Evolutionary conservation across 2,113 vertebrate genomes (phyloP).

Genomic region (Typhlomys cinereus): DNA sequence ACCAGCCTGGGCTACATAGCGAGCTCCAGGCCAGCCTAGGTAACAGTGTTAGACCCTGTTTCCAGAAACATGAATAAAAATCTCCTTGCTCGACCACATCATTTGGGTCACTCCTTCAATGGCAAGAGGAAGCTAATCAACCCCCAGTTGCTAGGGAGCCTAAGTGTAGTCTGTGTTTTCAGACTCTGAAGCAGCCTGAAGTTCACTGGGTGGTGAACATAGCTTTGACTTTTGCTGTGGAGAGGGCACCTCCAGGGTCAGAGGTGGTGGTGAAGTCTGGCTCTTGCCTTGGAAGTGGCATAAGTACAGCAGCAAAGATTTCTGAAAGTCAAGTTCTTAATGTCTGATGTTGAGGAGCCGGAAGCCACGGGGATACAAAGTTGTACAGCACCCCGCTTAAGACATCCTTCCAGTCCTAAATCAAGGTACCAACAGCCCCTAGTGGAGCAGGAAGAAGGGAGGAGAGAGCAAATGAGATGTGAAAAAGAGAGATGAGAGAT

Average conservation of each 20-base stretch:
- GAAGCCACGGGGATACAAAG: not conserved
- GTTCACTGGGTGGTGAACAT: too few relatives aligned
- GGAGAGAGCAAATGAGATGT: not conserved
- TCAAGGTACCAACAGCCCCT: not conserved
- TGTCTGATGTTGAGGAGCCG: too few relatives aligned
- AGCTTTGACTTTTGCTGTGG: too few relatives aligned
- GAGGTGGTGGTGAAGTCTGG: too few relatives aligned
- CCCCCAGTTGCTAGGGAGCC: not conserved
- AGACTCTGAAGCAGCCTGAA: not conserved
- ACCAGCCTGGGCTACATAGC: not conserved
- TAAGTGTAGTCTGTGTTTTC: not conserved
- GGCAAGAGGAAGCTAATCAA: too few relatives aligned
- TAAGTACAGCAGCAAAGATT: too few relatives aligned
- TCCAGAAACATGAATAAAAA: not conserved
- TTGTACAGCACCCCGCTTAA: too few relatives aligned
- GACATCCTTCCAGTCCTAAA: not conserved
- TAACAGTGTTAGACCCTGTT: not conserved
- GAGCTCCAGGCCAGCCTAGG: not conserved
- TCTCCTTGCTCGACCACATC: too few relatives aligned
- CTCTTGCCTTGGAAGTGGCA: too few relatives aligned
- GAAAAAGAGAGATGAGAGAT: not conserved
- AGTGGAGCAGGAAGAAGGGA: not conserved
- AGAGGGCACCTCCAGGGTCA: too few relatives aligned
- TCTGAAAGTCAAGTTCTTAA: too few relatives aligned
- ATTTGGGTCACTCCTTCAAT: too few relatives aligned